Evolutionary conservation across 2,888 invertebrate species (phyloP).

Genomic region (Lacanobia oleracea): DNA sequence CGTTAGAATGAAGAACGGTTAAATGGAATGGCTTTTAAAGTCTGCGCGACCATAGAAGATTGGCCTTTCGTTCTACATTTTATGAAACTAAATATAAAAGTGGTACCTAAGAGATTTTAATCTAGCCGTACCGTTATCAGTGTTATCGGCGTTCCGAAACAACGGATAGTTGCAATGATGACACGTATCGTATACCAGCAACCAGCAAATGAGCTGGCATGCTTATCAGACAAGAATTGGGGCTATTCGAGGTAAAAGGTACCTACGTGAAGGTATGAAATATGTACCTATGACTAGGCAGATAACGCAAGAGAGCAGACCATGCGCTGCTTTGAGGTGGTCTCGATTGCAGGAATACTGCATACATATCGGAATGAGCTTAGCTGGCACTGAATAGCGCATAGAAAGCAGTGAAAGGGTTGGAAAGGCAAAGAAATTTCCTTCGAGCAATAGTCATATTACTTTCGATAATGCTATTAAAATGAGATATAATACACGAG

Average conservation of each 20-base stretch:
- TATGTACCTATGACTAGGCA: conserved; percentile 12
- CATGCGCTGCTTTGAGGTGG: background rate
- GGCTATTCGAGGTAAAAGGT: conserved; percentile 19
- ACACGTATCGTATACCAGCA: conserved; percentile 38
- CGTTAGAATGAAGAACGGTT: conserved; percentile 46
- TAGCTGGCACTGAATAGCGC: background rate
- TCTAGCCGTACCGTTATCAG: conserved; percentile 68
- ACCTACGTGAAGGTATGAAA: conserved; percentile 4
- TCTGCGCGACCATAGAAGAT: conserved; percentile 17
- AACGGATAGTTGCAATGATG: conserved; percentile 60
- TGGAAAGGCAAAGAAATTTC: conserved; percentile 2
- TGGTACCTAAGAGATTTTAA: conserved; percentile 49
- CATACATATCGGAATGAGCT: background rate
- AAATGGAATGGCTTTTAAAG: conserved; percentile 30
- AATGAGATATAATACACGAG: background rate
- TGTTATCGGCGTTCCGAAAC: conserved; percentile 61
- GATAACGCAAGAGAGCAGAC: conserved; percentile 4
- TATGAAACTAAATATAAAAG: conserved; percentile 51
- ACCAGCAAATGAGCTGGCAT: conserved; percentile 42
- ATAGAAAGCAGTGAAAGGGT: conserved; percentile 26
- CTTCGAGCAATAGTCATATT: conserved; percentile 7
- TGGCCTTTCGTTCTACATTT: conserved; percentile 55
- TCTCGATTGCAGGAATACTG: background rate
- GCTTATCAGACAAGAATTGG: conserved; percentile 34
- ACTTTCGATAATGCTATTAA: background rate